Base-by-base conservation (phyloP, 2,113 vertebrate species). In the Dunckerocampus dactyliophorus region DNA sequence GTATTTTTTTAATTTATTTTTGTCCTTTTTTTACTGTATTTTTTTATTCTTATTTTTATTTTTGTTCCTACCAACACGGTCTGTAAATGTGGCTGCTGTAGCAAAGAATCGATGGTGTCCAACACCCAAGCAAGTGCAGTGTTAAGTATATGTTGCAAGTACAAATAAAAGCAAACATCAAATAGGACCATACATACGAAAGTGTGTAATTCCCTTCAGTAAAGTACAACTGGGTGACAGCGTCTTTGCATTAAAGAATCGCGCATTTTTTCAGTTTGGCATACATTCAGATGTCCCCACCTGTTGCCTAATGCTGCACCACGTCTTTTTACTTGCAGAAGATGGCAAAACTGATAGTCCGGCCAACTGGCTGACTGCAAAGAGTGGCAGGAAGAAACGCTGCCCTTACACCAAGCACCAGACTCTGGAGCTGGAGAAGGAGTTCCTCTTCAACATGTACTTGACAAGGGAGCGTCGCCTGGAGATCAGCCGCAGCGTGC, bases 391-490 rank as follows among this genome's bases (percentile, higher is more conserved):
- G 65, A 99, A 99, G 92, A 99, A 99, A 87, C 93, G 97, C 28
- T 99, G 97, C 77, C 97, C 97, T 7, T 98, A 99, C 88, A 98
- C 95, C 79, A 99, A 99, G 89, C 94, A 98, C 85, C 97, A 98
- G 90, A 98, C 97, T 69, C 91, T 99, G 87, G 97, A 99, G 92
- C 92, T 99, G 90, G 97, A 99, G 89, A 99, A 99, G 87, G 97
- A 98, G 87, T 98, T 99, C 83, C 94, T 98, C 55, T 99, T 98
- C 92, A 99, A 99, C 91, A 98, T 98, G 96, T 99, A 99, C 94
- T 94, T 99, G 91, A 99, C 97, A 85, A 92, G 97, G 73, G 97
- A 99, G 90, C 94, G 97, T 83, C 96, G 97, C 79, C 92, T 98
- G 88, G 97, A 99, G 93, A 98, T 99, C 92, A 98, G 95, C 91